phyloP scores from a whole-genome alignment of 64 coral and sea anemone species.

The Porites lutea region DNA sequence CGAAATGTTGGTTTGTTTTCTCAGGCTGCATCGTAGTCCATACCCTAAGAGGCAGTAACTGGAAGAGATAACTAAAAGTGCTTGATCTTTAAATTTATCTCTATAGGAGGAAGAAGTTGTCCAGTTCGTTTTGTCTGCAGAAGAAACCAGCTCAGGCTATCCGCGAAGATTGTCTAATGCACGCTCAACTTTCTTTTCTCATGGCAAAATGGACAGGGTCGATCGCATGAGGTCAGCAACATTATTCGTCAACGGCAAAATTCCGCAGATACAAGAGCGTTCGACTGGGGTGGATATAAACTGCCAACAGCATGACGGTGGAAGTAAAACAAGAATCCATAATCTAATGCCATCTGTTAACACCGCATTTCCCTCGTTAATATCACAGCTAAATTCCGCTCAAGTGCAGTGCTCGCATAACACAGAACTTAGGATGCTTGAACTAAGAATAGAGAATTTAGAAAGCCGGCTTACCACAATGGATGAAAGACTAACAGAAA shows the following conservation, averaged over 20 bases:
- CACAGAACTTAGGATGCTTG: constrained; percentile 2
- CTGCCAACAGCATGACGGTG: neutral
- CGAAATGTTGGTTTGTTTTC: too few relatives aligned
- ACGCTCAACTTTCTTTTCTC: constrained; percentile 27
- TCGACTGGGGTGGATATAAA: constrained; percentile 1
- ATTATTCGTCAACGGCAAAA: constrained; percentile 14
- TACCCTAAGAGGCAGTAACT: too few relatives aligned
- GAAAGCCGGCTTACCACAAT: neutral
- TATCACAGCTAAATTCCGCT: neutral
- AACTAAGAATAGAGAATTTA: neutral
- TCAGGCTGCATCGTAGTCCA: too few relatives aligned
- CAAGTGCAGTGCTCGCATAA: neutral
- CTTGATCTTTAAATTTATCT: neutral
- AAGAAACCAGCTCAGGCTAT: neutral
- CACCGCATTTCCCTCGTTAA: neutral
- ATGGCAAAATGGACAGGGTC: neutral
- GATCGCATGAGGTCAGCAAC: constrained; percentile 26
- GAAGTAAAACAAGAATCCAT: neutral
- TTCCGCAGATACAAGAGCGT: neutral
- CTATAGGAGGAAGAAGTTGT: neutral
- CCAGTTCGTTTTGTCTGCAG: neutral
- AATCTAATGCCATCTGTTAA: neutral
- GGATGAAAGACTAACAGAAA: constrained; percentile 5
- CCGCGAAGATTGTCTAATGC: constrained; percentile 29
- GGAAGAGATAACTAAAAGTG: too few relatives aligned